These are phyloP conservation scores for Chloroceryle amazona DNA, from an alignment of 2,797 vertebrate species.

Conservation along the genomic window DNA sequence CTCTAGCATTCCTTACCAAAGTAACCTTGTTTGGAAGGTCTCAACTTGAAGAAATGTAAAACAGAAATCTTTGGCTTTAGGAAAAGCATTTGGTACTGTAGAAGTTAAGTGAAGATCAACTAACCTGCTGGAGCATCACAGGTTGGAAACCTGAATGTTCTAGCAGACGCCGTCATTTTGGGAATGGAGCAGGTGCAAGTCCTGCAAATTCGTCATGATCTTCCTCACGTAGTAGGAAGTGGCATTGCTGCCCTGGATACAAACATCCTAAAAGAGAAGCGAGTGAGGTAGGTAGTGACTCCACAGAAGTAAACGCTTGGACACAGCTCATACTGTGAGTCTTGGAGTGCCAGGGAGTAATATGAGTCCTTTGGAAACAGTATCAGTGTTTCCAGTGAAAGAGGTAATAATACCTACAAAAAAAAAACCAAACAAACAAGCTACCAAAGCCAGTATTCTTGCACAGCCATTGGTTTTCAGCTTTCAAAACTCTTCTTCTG, in stretches of 20 bases:
- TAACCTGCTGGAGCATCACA: slow-evolving; percentile 53
- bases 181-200: neutral
- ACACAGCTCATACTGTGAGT: neutral
- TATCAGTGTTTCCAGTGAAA: neutral
- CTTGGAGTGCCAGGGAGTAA: neutral
- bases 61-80: neutral
- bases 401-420: neutral
- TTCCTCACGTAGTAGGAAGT: slow-evolving; percentile 48
- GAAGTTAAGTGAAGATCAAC: neutral
- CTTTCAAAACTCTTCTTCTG: neutral
- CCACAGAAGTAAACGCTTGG: neutral
- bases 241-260: slow-evolving; percentile 29
- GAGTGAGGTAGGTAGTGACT: neutral
- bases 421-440: neutral
- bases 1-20: neutral
- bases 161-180: slow-evolving; percentile 22
- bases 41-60: neutral
- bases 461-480: neutral
- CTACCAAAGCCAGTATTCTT: neutral
- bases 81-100: neutral
- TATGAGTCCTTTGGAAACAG: neutral
- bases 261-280: slow-evolving; percentile 43
- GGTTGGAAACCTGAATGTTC: slow-evolving; percentile 4
- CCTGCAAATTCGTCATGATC: neutral
- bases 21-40: neutral